Evolutionary conservation across 2,888 invertebrate species (phyloP).

Genomic region (Rhopalosiphum nymphaeae): DNA sequence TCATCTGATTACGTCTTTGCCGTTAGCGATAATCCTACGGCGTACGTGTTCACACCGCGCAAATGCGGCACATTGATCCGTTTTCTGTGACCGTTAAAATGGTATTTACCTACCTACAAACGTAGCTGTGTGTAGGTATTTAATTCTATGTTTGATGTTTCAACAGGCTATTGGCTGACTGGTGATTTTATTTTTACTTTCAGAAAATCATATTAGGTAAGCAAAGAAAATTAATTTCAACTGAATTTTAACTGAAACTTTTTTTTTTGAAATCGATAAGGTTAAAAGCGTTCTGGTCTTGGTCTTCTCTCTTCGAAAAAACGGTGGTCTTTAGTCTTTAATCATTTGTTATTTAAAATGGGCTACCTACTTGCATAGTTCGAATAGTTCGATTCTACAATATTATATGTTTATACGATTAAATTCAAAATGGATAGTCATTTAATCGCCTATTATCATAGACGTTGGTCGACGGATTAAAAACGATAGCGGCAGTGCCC

Average conservation of each 20-base stretch:
- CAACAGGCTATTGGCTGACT: neutral
- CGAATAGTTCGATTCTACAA: neutral
- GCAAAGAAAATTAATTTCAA: neutral
- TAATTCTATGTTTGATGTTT: neutral
- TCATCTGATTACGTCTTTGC: no score
- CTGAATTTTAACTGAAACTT: neutral
- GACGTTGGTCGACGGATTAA: neutral
- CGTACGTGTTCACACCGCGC: neutral
- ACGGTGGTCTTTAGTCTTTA: neutral
- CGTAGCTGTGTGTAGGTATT: neutral
- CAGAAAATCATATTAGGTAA: neutral
- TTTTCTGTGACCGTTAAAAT: neutral
- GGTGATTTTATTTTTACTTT: neutral
- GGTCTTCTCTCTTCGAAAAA: neutral
- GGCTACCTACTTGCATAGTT: neutral
- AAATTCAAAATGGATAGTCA: no score
- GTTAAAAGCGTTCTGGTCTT: neutral
- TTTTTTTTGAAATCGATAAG: neutral
- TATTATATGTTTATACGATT: neutral
- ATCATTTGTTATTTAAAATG: neutral
- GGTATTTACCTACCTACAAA: neutral
- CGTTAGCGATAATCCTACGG: no score
- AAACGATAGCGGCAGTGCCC: neutral
- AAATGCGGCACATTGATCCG: neutral
- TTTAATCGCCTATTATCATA: neutral